phyloP scores from a whole-genome alignment of 2,113 vertebrate species.

The Ailuropoda melanoleuca region DNA sequence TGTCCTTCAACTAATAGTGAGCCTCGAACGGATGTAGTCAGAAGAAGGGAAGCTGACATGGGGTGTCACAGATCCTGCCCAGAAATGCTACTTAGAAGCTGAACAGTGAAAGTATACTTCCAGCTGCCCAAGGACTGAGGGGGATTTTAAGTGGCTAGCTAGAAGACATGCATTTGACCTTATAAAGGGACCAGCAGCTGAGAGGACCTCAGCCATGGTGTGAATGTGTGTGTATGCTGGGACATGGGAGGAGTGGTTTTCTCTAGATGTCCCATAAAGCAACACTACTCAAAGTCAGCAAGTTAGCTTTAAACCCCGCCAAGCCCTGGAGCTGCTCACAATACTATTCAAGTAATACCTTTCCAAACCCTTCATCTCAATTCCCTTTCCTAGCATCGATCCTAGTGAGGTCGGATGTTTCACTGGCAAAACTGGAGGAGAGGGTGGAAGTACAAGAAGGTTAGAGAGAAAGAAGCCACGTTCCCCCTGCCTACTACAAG shows the following conservation, averaged over 20 bases:
- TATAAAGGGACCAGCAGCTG: neutral
- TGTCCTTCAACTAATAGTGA: neutral
- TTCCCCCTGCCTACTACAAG: neutral
- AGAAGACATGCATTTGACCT: neutral
- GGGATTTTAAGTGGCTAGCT: neutral
- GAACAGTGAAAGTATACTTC: neutral
- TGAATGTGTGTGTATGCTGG: neutral
- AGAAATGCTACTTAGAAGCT: neutral
- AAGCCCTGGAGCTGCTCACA: neutral
- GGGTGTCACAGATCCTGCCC: neutral
- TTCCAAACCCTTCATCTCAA: neutral
- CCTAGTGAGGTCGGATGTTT: neutral
- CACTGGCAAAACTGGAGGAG: neutral
- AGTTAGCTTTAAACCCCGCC: neutral
- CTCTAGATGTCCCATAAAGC: neutral
- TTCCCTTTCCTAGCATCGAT: neutral
- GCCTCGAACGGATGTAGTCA: neutral
- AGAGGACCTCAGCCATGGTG: neutral
- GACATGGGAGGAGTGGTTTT: neutral
- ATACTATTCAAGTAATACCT: neutral
- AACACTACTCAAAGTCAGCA: neutral
- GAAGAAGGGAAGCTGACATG: neutral
- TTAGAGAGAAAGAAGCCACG: neutral
- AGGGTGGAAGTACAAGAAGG: neutral
- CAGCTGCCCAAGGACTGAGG: neutral